Evolutionary conservation across 2,113 vertebrate genomes (phyloP).

Genomic region (Anas platyrhynchos): DNA sequence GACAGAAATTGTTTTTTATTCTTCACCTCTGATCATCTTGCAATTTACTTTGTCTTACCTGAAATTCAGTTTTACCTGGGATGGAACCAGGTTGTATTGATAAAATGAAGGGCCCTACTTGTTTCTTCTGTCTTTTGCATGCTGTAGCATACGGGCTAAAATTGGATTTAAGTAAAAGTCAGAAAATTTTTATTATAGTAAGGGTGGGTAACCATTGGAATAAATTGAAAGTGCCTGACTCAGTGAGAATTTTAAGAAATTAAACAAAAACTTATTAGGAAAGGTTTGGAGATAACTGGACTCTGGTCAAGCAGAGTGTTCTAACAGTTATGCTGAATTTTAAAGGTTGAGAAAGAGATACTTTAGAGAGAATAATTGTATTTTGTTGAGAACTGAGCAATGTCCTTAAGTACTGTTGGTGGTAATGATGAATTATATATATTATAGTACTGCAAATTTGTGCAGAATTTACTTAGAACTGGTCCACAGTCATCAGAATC

Average conservation of each 20-base stretch:
- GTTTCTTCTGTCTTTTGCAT: not conserved
- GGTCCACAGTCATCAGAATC: not conserved
- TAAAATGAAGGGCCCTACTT: not conserved
- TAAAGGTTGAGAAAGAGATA: conserved; percentile 10
- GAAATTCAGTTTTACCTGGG: not conserved
- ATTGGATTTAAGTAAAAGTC: not conserved
- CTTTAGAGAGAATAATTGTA: not conserved
- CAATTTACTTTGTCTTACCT: not conserved
- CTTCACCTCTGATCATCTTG: not conserved
- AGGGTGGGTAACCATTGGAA: not conserved
- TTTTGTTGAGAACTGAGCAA: not conserved
- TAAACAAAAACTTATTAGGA: not conserved
- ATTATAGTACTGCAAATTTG: not conserved
- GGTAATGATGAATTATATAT: not conserved
- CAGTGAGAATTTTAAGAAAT: not conserved
- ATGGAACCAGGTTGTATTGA: not conserved
- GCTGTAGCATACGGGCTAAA: not conserved
- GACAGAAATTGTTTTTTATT: not conserved
- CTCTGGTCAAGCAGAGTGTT: not conserved
- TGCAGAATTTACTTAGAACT: not conserved
- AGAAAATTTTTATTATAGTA: not conserved
- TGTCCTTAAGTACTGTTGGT: not conserved
- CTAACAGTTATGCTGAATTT: not conserved
- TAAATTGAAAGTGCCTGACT: not conserved
- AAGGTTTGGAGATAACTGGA: not conserved